phyloP scores from a whole-genome alignment of 2,113 vertebrate genomes.

The Herpetotheres cachinnans region DNA sequence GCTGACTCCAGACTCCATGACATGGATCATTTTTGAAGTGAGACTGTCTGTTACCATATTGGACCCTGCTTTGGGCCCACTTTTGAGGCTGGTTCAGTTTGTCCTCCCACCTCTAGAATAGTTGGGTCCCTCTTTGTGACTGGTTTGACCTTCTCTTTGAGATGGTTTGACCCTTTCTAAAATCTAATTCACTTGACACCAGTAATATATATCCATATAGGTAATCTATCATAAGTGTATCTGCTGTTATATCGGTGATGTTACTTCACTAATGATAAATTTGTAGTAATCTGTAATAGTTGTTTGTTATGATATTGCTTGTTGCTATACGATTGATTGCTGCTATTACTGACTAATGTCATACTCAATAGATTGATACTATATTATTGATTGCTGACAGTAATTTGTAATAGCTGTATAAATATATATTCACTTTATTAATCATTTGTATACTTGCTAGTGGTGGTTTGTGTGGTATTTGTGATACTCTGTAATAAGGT shows the following conservation, averaged over 20 bases:
- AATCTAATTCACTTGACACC: not conserved
- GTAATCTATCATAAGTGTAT: not conserved
- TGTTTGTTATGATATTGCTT: not conserved
- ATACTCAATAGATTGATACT: not conserved
- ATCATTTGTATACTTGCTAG: not conserved
- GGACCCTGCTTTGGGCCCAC: fast-evolving
- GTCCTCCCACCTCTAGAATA: not conserved
- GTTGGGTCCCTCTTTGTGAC: not conserved
- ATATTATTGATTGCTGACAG: not conserved
- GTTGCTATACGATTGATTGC: not conserved
- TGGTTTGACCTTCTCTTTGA: not conserved
- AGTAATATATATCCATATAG: not conserved
- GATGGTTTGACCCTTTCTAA: not conserved
- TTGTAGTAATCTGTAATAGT: not conserved
- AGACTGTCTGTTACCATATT: not conserved
- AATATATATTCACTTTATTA: not conserved
- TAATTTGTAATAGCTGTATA: not conserved
- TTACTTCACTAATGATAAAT: not conserved
- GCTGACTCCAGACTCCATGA: not conserved
- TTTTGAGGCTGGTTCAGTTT: not conserved
- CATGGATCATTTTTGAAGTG: fast-evolving
- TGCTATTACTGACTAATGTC: not conserved
- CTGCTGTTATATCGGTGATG: not conserved
- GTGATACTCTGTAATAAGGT: not conserved
- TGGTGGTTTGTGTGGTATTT: not conserved